Evolutionary conservation across 37 sponge, comb jelly and placozoan species (phyloP).

Genomic region (Halichondria panicea): DNA sequence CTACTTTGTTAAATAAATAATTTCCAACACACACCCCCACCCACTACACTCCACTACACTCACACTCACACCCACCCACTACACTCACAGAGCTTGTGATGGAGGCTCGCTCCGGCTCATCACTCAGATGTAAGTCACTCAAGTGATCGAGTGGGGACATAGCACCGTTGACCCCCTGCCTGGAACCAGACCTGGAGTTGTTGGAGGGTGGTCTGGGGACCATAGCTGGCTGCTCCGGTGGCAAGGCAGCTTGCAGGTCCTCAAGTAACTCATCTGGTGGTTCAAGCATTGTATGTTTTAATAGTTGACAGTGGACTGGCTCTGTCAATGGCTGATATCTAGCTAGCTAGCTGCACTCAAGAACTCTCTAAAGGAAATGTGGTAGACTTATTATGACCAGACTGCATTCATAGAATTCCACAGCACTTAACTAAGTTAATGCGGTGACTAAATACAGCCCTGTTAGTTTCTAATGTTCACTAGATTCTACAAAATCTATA

Average conservation of each 20-base stretch:
- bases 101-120: not conserved
- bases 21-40: conserved; percentile 4
- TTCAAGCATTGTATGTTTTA: conserved; percentile 48
- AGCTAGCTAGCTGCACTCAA: too few relatives aligned
- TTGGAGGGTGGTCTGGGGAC: not conserved
- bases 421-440: too few relatives aligned
- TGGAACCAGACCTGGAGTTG: not conserved
- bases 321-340: too few relatives aligned
- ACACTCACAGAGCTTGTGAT: not conserved
- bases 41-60: not conserved
- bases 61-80: not conserved
- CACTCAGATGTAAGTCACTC: not conserved
- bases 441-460: too few relatives aligned
- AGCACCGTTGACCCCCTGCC: not conserved
- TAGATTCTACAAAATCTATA: too few relatives aligned
- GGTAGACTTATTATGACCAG: too few relatives aligned
- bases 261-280: conserved; percentile 76
- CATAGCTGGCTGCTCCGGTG: conserved; percentile 11
- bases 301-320: too few relatives aligned
- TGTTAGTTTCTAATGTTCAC: too few relatives aligned
- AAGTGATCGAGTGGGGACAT: not conserved
- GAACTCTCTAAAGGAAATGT: too few relatives aligned
- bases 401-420: too few relatives aligned
- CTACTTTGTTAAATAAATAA: too few relatives aligned
- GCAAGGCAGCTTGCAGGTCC: conserved; percentile 54